Evolutionary conservation across 2,888 invertebrate genomes (phyloP).

Genomic region (Synanthedon myopaeformis): DNA sequence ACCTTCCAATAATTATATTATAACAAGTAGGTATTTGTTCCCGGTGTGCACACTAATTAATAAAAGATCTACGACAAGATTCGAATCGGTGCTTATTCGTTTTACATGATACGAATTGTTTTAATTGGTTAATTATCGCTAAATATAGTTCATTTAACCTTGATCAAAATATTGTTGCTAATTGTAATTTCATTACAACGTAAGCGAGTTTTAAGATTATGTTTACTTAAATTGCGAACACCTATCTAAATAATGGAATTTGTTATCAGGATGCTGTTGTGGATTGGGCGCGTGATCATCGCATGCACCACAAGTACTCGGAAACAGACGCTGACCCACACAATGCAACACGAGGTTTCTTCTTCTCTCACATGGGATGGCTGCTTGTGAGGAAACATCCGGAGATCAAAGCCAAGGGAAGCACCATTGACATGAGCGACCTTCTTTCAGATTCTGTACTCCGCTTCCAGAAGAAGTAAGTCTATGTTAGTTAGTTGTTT

Average conservation of each 20-base stretch:
- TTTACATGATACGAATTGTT: too few species aligned
- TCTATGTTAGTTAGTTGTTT: slow-evolving; percentile 5
- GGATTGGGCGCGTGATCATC: slow-evolving; percentile 85
- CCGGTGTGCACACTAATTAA: too few species aligned
- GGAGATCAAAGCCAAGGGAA: slow-evolving; percentile 87
- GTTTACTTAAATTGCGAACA: background rate
- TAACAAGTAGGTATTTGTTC: too few species aligned
- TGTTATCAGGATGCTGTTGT: slow-evolving; percentile 75
- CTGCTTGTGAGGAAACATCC: slow-evolving; percentile 90
- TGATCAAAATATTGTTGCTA: too few species aligned
- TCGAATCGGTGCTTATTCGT: too few species aligned
- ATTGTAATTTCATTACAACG: too few species aligned
- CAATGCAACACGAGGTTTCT: slow-evolving; percentile 92
- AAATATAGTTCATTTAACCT: too few species aligned
- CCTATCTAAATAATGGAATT: background rate
- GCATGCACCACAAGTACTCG: slow-evolving; percentile 92
- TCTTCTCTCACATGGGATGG: slow-evolving; percentile 97
- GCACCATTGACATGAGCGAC: slow-evolving; percentile 86
- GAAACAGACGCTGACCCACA: slow-evolving; percentile 96
- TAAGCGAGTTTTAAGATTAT: too few species aligned
- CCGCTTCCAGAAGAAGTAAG: slow-evolving; percentile 87
- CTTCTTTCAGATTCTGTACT: slow-evolving; percentile 83
- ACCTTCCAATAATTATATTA: too few species aligned
- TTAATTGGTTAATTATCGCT: too few species aligned
- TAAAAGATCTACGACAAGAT: too few species aligned